A percentile compares a stretch with the other conserved stretches of the same genome.
These are phyloP conservation scores for Odontothrips loti DNA, from an alignment of 2,888 invertebrate genomes.

Conservation along the genomic window DNA sequence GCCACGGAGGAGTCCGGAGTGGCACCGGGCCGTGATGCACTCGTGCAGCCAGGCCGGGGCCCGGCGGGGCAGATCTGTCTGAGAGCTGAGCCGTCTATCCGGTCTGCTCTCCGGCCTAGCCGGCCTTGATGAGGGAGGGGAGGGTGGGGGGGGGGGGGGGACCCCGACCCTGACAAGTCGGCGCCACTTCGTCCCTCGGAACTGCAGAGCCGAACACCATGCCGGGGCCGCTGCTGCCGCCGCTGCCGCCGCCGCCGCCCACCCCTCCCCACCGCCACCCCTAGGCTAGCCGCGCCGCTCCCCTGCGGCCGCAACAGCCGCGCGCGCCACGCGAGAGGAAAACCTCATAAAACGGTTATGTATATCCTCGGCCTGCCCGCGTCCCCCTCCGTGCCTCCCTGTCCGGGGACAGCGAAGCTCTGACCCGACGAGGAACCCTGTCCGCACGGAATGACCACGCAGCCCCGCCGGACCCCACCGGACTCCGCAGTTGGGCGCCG, in stretches of 20 bases:
- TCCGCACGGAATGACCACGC: no score
- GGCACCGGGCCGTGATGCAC: no score
- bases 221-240: not conserved
- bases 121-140: no score
- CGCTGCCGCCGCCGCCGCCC: not conserved
- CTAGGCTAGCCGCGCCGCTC: not conserved
- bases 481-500: no score
- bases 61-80: no score
- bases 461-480: no score
- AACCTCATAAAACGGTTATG: conserved; percentile 20
- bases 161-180: conserved; percentile 14
- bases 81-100: no score
- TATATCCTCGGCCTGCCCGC: not conserved
- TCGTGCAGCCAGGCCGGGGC: not conserved
- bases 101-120: no score
- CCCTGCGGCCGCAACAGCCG: not conserved
- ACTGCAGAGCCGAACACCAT: not conserved
- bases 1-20: no score
- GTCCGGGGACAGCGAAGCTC: no score
- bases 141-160: not conserved
- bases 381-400: not conserved
- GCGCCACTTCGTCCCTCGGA: not conserved
- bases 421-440: no score
- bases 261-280: not conserved
- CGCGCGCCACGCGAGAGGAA: no score